A percentile compares a stretch with the other conserved stretches of the same genome.
Evolutionary conservation across 2,113 vertebrate species (phyloP).

Genomic region (Apteryx mantelli): DNA sequence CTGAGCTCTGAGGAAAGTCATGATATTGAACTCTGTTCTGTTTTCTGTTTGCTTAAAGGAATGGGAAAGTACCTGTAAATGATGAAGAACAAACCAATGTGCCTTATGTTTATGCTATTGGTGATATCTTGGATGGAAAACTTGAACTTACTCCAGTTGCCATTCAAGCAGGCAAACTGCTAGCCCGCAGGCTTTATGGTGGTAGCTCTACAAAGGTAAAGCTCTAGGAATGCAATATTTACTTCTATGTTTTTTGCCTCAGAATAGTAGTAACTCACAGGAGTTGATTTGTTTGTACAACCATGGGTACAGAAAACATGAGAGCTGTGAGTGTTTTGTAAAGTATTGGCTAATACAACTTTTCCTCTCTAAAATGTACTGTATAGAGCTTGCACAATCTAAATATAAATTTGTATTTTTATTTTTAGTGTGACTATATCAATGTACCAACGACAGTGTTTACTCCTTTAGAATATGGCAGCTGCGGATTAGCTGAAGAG

Average conservation of each 20-base stretch:
- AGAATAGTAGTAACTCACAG: background rate
- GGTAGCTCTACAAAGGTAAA: slow-evolving; percentile 83
- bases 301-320: background rate
- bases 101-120: slow-evolving; percentile 90
- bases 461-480: slow-evolving; percentile 95
- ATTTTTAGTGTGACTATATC: slow-evolving; percentile 91
- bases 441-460: slow-evolving; percentile 95
- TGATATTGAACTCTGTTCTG: background rate
- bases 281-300: background rate
- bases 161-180: slow-evolving; percentile 90
- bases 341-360: background rate
- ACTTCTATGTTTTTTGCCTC: background rate
- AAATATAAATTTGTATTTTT: slow-evolving; percentile 1
- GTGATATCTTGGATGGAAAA: slow-evolving; percentile 93
- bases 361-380: background rate
- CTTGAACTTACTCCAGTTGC: slow-evolving; percentile 94
- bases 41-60: slow-evolving; percentile 75
- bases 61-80: slow-evolving; percentile 90
- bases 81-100: slow-evolving; percentile 93
- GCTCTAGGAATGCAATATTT: background rate
- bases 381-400: background rate
- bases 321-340: background rate
- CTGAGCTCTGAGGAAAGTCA: background rate
- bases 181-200: slow-evolving; percentile 89
- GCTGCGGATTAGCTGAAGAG: slow-evolving; percentile 92